Conservation (phyloP, 2,113 vertebrate species). For the Serilophus lunatus region DNA sequence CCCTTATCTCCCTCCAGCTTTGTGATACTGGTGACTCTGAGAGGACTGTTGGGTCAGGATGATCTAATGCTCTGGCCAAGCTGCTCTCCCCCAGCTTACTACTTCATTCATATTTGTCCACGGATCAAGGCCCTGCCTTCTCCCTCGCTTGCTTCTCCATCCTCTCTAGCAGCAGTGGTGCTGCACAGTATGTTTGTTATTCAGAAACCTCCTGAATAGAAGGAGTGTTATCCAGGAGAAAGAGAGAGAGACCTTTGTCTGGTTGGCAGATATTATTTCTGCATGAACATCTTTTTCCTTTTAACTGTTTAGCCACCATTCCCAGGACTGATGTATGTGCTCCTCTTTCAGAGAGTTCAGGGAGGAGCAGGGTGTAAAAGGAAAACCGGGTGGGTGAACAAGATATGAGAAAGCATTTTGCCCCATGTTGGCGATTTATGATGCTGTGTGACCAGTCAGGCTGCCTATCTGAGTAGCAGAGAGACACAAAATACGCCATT, state of each 20-base stretch:
- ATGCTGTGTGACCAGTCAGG: background rate
- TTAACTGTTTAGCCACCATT: slow-evolving; percentile 6
- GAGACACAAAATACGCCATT: background rate
- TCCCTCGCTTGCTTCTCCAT: background rate
- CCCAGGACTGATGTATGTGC: background rate
- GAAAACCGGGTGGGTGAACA: background rate
- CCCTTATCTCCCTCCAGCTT: background rate
- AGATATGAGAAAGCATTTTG: background rate
- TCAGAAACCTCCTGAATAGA: background rate
- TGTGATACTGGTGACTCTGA: background rate
- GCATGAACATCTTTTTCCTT: background rate
- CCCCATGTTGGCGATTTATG: background rate
- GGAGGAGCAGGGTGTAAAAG: background rate
- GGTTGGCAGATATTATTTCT: background rate
- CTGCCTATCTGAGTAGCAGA: background rate
- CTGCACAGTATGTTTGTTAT: background rate
- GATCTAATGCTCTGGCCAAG: background rate
- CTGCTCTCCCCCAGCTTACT: rapidly evolving
- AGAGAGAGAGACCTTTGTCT: slow-evolving; percentile 35
- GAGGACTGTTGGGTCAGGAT: background rate
- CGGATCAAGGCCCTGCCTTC: background rate
- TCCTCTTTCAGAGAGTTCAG: background rate
- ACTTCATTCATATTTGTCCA: background rate
- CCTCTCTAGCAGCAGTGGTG: background rate
- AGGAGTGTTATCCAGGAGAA: background rate